These are phyloP conservation scores for Ricordea florida DNA, from an alignment of 92 coral and sea anemone species.

Conservation along the genomic window DNA sequence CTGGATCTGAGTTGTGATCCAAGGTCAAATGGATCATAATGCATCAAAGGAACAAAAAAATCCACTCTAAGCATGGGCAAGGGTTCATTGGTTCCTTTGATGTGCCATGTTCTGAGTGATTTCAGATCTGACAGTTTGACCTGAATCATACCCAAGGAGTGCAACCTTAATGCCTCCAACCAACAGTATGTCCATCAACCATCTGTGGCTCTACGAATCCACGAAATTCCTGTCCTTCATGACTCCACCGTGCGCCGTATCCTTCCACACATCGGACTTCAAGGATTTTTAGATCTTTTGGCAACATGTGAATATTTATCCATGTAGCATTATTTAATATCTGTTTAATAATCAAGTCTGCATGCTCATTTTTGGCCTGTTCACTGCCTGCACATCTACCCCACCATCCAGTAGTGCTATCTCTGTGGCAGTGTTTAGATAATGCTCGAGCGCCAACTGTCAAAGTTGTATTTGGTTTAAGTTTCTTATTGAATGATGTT, in stretches of 20 bases:
- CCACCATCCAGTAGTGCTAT: conserved; percentile 79
- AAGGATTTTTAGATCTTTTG: conserved; percentile 81
- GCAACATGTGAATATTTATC: conserved; percentile 85
- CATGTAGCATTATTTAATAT: conserved; percentile 81
- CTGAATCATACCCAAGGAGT: no score
- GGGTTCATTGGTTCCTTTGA: no score
- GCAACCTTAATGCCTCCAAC: conserved; percentile 78
- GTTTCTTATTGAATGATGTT: conserved; percentile 64
- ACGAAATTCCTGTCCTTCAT: conserved; percentile 81
- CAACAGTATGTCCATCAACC: conserved; percentile 83
- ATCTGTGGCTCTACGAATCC: conserved; percentile 97
- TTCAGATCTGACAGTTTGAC: no score
- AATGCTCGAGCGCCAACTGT: conserved; percentile 94
- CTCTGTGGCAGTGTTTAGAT: conserved; percentile 93
- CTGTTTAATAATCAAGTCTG: conserved; percentile 44
- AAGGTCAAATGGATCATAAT: no score
- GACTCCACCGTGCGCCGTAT: conserved; percentile 94
- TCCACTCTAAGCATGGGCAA: no score
- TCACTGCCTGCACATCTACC: conserved; percentile 84
- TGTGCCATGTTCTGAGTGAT: no score
- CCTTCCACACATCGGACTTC: conserved; percentile 87
- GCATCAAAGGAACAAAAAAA: no score
- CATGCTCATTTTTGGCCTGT: conserved; percentile 76
- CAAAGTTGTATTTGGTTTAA: conserved; percentile 66
- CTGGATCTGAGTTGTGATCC: no score